A percentile compares a stretch with the other conserved stretches of the same genome.
These are phyloP conservation scores for Catharus minimus DNA, from an alignment of 2,113 vertebrate species.

Conservation along the genomic window DNA sequence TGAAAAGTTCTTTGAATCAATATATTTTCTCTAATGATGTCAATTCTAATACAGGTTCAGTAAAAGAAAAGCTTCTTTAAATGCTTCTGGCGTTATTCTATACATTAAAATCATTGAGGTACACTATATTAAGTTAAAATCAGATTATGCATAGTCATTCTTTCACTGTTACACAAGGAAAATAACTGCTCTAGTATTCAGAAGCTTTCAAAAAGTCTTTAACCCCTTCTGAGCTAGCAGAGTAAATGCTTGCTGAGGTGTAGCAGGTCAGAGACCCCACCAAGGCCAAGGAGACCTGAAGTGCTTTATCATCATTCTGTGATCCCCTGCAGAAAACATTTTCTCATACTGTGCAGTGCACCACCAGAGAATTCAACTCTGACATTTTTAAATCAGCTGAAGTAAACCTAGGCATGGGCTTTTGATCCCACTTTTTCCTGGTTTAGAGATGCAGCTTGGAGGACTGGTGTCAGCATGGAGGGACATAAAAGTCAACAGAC, in stretches of 20 bases:
- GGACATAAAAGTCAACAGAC: not conserved
- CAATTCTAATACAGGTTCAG: not conserved
- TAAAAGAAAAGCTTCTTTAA: not conserved
- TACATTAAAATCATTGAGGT: not conserved
- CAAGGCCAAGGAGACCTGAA: not conserved
- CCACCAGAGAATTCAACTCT: not conserved
- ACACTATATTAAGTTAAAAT: not conserved
- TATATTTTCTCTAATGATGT: not conserved
- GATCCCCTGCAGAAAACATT: not conserved
- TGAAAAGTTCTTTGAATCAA: not conserved
- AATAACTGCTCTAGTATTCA: not conserved
- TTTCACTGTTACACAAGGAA: not conserved
- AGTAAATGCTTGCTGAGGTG: not conserved
- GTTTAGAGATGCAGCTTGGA: not conserved
- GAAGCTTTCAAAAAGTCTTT: not conserved
- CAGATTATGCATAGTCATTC: slow-evolving; percentile 12
- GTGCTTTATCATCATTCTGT: not conserved
- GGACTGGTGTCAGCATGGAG: not conserved
- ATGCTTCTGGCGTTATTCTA: not conserved
- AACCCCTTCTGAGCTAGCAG: not conserved
- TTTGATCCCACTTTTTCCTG: not conserved
- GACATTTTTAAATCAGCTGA: not conserved
- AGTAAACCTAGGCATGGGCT: not conserved
- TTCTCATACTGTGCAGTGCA: not conserved
- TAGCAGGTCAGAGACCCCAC: not conserved